These are phyloP conservation scores for Trichomalopsis sarcophagae DNA, from an alignment of 1,140 invertebrate species.

Conservation along the genomic window DNA sequence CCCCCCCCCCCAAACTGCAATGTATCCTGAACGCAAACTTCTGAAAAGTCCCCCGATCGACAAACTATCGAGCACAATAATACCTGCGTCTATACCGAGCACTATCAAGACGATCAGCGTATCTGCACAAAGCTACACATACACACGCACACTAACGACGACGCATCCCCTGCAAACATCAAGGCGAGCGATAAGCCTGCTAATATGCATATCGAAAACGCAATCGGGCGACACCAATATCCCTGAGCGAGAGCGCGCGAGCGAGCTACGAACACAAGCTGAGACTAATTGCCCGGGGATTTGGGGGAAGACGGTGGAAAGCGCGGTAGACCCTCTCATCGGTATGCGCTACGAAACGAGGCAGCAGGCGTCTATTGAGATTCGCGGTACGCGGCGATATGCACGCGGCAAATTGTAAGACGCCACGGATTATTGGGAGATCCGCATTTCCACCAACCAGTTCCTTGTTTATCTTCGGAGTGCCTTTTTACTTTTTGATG, in stretches of 20 bases:
- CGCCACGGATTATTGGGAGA: neutral
- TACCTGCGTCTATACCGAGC: no score
- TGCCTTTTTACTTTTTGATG: neutral
- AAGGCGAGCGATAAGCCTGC: neutral
- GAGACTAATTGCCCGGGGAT: neutral
- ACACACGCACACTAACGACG: neutral
- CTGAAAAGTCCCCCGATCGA: no score
- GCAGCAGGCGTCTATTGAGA: neutral
- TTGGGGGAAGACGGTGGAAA: neutral
- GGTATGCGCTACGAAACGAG: neutral
- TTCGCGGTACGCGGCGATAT: neutral
- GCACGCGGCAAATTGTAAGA: neutral
- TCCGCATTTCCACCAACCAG: neutral
- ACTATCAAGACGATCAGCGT: neutral
- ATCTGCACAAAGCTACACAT: neutral
- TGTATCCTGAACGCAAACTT: no score
- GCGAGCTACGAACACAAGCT: neutral
- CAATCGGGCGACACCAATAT: neutral
- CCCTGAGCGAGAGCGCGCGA: neutral
- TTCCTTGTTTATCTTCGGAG: neutral
- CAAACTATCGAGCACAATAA: no score
- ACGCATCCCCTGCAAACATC: neutral
- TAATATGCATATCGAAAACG: slow-evolving; percentile 20
- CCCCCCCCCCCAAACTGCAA: no score
- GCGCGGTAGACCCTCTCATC: neutral